These are phyloP conservation scores for Eutrigla gurnardus DNA, from an alignment of 2,797 vertebrate genomes.

Conservation along the genomic window DNA sequence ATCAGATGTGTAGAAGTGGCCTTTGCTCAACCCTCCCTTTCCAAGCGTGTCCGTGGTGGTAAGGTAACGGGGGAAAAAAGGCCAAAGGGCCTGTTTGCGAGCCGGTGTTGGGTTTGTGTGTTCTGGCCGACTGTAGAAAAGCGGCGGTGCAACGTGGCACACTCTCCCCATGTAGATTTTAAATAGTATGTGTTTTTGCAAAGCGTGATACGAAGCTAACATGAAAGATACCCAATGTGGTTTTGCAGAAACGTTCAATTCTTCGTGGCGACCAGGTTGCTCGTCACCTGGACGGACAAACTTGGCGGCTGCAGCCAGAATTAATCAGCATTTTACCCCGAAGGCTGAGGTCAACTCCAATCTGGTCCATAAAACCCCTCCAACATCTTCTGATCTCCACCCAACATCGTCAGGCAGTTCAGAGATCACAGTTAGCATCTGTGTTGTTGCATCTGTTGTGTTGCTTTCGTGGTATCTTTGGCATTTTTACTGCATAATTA, in stretches of 20 bases:
- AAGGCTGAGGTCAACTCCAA: slow-evolving; percentile 40
- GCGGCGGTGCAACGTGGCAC: too few relatives aligned
- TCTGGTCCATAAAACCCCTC: slow-evolving; percentile 55
- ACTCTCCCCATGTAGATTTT: neutral
- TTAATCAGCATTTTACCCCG: slow-evolving; percentile 23
- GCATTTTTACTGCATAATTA: slow-evolving; percentile 77
- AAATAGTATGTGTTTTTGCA: neutral
- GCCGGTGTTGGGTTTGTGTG: too few relatives aligned
- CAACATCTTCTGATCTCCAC: slow-evolving; percentile 66
- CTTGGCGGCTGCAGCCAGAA: slow-evolving; percentile 5
- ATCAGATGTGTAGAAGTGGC: neutral
- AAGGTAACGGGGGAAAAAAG: too few relatives aligned
- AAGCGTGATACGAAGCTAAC: neutral
- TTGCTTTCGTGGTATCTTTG: slow-evolving; percentile 57
- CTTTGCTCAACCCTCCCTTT: too few relatives aligned
- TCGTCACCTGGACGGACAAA: neutral
- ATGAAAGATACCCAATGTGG: too few relatives aligned
- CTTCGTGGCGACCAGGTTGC: neutral
- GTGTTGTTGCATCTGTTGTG: slow-evolving; percentile 55
- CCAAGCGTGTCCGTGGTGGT: too few relatives aligned
- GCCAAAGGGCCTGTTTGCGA: too few relatives aligned
- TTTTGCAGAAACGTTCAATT: neutral
- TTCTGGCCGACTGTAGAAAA: too few relatives aligned
- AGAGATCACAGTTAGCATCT: slow-evolving; percentile 71
- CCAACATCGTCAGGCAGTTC: slow-evolving; percentile 68